Evolutionary conservation across 2,113 vertebrate genomes (phyloP).

Genomic region (Diadophis punctatus): DNA sequence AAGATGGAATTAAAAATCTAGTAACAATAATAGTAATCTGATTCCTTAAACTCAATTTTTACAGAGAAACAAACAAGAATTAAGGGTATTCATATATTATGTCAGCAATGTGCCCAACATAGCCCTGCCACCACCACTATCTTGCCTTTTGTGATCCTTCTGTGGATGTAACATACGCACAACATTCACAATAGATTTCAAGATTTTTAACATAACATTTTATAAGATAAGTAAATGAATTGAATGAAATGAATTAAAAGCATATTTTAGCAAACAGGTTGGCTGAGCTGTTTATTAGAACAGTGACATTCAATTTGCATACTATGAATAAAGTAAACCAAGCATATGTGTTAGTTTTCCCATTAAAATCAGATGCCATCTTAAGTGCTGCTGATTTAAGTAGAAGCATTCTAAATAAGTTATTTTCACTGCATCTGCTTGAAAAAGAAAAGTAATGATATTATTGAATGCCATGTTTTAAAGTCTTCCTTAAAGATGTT

Average conservation of each 20-base stretch:
- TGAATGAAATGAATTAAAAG: not conserved
- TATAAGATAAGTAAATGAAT: not conserved
- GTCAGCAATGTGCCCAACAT: not conserved
- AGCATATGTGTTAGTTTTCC: not conserved
- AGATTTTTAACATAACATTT: not conserved
- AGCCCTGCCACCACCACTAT: not conserved
- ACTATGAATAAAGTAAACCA: not conserved
- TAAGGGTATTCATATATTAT: not conserved
- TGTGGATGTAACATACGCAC: not conserved
- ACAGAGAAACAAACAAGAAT: not conserved
- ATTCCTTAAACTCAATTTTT: not conserved
- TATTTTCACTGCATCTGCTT: not conserved
- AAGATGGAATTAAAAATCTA: not conserved
- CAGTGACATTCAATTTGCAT: not conserved
- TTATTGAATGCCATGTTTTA: not conserved
- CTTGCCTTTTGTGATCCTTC: not conserved
- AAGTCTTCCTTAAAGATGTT: not conserved
- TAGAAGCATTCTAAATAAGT: not conserved
- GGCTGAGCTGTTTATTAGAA: not conserved
- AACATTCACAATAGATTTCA: not conserved
- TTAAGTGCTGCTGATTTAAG: not conserved
- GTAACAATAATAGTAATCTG: not conserved
- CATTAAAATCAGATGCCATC: not conserved
- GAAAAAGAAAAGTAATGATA: not conserved
- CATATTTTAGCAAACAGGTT: not conserved